phyloP scores from a whole-genome alignment of 2,113 vertebrate genomes.

The Lynx canadensis region DNA sequence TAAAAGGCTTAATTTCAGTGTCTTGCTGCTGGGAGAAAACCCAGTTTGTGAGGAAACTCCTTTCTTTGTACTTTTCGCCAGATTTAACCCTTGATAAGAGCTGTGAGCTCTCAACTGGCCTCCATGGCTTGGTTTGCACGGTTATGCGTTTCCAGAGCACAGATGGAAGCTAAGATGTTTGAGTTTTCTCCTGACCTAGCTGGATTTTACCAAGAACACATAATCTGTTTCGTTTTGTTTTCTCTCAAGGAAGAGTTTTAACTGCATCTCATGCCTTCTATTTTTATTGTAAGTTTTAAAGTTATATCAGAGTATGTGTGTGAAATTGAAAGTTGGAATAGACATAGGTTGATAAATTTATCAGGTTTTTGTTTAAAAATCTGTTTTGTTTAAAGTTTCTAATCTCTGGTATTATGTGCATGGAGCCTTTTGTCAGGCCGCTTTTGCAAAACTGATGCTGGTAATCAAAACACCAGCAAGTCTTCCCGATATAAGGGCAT shows the following conservation, averaged over 20 bases:
- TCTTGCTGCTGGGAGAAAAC: constrained; percentile 22
- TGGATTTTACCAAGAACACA: not conserved
- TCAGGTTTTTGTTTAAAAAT: not conserved
- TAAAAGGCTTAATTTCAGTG: constrained; percentile 49
- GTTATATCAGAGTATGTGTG: not conserved
- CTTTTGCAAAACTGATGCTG: constrained; percentile 37
- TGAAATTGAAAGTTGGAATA: not conserved
- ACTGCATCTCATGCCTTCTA: not conserved
- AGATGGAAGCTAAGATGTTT: not conserved
- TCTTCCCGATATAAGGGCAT: constrained; percentile 12
- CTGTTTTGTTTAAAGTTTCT: not conserved
- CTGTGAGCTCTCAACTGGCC: not conserved
- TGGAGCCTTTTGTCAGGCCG: not conserved
- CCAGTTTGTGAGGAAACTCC: constrained; percentile 43
- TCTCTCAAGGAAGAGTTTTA: not conserved
- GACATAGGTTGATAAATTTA: not conserved
- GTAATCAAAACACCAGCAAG: not conserved
- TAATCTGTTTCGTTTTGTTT: not conserved
- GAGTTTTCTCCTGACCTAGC: not conserved
- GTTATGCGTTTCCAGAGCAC: not conserved
- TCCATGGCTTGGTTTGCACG: not conserved
- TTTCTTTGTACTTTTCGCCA: constrained; percentile 52
- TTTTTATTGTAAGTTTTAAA: constrained; percentile 37
- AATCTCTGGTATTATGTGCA: not conserved
- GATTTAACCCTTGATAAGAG: constrained; percentile 44